A percentile compares a stretch with the other conserved stretches of the same genome.
Evolutionary conservation across 1,140 invertebrate species (phyloP).

Genomic region (Drosophila kurseongensis): DNA sequence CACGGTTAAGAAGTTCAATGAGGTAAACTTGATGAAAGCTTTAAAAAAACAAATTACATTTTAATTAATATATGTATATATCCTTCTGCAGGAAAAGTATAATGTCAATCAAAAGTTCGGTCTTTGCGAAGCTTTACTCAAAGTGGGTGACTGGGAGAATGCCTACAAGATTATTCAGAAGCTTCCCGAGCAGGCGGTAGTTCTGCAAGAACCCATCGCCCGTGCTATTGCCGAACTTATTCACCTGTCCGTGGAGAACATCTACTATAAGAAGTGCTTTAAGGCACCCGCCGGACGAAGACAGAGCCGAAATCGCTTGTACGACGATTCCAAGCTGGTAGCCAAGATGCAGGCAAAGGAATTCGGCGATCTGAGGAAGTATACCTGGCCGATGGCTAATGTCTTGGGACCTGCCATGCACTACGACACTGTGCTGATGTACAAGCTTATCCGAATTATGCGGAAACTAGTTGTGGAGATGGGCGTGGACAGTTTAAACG

Average conservation of each 20-base stretch:
- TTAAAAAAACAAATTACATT: background rate
- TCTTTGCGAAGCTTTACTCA: slow-evolving; percentile 94
- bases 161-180: slow-evolving; percentile 91
- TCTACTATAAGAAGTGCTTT: slow-evolving; percentile 91
- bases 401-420: slow-evolving; percentile 95
- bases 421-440: slow-evolving; percentile 94
- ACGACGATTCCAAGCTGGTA: slow-evolving; percentile 64
- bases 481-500: slow-evolving; percentile 76
- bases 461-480: slow-evolving; percentile 72
- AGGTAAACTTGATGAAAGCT: slow-evolving; percentile 41
- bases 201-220: slow-evolving; percentile 92
- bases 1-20: slow-evolving; percentile 88
- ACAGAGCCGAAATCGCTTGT: slow-evolving; percentile 54
- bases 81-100: slow-evolving; percentile 86
- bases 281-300: slow-evolving; percentile 63
- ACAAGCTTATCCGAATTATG: slow-evolving; percentile 91
- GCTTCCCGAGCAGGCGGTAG: slow-evolving; percentile 92
- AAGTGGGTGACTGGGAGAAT: slow-evolving; percentile 95
- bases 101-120: slow-evolving; percentile 96
- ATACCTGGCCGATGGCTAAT: slow-evolving; percentile 94
- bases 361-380: slow-evolving; percentile 90
- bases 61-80: no score
- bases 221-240: slow-evolving; percentile 92
- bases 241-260: slow-evolving; percentile 93
- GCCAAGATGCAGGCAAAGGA: slow-evolving; percentile 84